Percentiles rank a stretch among this genome's conserved stretches.
These are phyloP conservation scores for Psammodynastes pulverulentus DNA, from an alignment of 2,113 vertebrate genomes.

Conservation along the genomic window DNA sequence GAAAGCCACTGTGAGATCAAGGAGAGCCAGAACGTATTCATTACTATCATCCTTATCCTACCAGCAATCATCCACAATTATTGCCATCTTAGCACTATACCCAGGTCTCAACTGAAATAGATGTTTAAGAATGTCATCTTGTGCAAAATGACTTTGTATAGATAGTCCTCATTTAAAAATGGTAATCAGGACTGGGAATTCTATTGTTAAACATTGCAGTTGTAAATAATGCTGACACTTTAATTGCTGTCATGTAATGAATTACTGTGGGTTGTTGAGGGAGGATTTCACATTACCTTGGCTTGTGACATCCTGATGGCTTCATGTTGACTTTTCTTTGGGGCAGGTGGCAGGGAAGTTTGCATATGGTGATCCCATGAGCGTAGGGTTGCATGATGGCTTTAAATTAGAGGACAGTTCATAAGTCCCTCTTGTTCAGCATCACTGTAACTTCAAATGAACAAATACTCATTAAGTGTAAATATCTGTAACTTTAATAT, in stretches of 20 bases:
- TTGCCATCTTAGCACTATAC: background rate
- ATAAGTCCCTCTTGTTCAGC: background rate
- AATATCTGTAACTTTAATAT: background rate
- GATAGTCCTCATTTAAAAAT: background rate
- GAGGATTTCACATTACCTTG: background rate
- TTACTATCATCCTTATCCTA: background rate
- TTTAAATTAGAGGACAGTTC: background rate
- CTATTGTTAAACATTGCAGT: background rate
- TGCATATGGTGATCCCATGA: background rate
- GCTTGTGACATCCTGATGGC: background rate
- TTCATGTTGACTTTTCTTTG: background rate
- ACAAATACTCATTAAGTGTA: background rate
- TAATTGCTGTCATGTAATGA: background rate
- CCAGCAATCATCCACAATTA: background rate
- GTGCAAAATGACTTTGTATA: background rate
- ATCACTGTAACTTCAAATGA: background rate
- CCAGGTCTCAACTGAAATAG: background rate
- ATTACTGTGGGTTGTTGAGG: background rate
- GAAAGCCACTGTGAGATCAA: background rate
- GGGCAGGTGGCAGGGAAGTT: background rate
- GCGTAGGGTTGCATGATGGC: background rate
- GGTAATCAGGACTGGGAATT: background rate
- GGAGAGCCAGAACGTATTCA: background rate
- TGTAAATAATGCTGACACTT: background rate
- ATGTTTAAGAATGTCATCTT: background rate